Evolutionary conservation across 1,140 invertebrate genomes (phyloP).

Genomic region (Penaeus vannamei): DNA sequence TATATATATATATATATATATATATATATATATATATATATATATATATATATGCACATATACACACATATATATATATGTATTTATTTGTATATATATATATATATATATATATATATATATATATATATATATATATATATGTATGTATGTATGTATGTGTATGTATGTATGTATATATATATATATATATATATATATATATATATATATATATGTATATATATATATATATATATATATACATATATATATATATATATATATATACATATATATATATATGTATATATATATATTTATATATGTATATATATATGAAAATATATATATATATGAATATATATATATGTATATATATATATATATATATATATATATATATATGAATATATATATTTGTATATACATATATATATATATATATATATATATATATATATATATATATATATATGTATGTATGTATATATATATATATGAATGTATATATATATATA

Average conservation of each 20-base stretch:
- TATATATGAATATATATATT: neutral
- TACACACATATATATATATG: neutral
- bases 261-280: too few species aligned
- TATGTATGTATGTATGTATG: neutral
- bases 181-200: neutral
- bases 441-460: neutral
- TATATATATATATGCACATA: too few species aligned
- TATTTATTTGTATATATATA: too few species aligned
- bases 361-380: neutral
- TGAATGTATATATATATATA: slow-evolving; percentile 18
- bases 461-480: neutral
- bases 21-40: too few species aligned
- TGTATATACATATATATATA: neutral
- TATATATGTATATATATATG: too few species aligned
- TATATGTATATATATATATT: too few species aligned
- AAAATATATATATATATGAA: slow-evolving; percentile 1
- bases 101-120: too few species aligned
- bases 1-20: too few species aligned
- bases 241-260: too few species aligned
- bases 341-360: slow-evolving; percentile 33
- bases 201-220: neutral
- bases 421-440: neutral
- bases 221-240: too few species aligned
- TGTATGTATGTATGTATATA: neutral
- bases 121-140: too few species aligned